Conservation (phyloP, 2,113 vertebrate species). For the Erythrocercus mccallii region DNA sequence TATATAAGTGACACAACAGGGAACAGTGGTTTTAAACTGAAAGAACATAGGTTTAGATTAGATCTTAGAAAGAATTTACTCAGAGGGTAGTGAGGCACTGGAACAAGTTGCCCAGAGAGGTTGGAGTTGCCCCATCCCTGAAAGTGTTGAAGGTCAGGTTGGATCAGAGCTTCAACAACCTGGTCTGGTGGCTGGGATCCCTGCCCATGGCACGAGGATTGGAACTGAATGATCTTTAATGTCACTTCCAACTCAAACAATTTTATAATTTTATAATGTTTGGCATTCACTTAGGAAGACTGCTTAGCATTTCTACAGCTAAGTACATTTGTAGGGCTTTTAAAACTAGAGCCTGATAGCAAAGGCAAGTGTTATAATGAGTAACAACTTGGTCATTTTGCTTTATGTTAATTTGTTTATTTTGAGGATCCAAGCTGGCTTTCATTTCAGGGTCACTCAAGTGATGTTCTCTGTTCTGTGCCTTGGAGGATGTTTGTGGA, state of each 20-base stretch:
- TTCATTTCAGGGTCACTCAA: slow-evolving; percentile 19
- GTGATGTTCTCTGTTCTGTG: neutral
- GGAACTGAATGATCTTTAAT: neutral
- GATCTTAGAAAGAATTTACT: neutral
- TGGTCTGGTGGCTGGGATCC: neutral
- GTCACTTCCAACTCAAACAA: neutral
- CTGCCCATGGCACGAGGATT: neutral
- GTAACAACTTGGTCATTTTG: neutral
- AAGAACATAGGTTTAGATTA: neutral
- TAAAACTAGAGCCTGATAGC: neutral
- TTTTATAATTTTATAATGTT: neutral
- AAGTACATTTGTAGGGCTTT: neutral
- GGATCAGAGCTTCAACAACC: neutral
- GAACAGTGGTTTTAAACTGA: neutral
- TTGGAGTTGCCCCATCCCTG: neutral
- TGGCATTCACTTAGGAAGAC: neutral
- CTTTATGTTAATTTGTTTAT: neutral
- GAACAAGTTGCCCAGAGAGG: neutral
- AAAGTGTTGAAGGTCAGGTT: neutral
- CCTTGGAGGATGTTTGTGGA: neutral
- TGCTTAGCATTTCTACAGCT: neutral
- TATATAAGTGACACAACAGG: neutral
- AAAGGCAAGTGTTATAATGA: neutral
- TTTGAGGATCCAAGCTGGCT: slow-evolving; percentile 14
- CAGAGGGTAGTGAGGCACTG: neutral